Evolutionary conservation across 2,113 vertebrate genomes (phyloP), one percentile per base, ranked within the genome.

Genomic region (Nothobranchius furzeri): DNA sequence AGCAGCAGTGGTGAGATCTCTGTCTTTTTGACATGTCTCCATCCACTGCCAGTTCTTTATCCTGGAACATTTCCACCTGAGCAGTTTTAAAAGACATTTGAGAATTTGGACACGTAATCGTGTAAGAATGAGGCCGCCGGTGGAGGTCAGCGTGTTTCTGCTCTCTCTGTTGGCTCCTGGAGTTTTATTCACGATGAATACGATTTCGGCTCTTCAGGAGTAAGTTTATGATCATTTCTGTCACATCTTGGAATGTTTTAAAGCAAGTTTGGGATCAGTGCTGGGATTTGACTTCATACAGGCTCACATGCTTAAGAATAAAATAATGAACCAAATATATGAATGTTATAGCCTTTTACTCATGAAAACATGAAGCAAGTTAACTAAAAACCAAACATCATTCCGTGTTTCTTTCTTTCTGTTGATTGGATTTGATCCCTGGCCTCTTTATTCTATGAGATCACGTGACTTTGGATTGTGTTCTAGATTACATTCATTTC

Each of bases 121-220:
- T 42, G 25, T 25, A 56, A 76, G 64, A 35, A 96, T 96, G 96
- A 88, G 76, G 84, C 50, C 91, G 45, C 91, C 92, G 0, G 82
- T 84, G 7, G 86, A 89, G 68, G 77, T 91, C 15, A 82, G 88
- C 37, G 91, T 89, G 20, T 84, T 94, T 1, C 70, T 93, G 10
- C 69, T 95, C 3, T 95, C 95, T 9, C 86, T 96, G 6, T 53
- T 88, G 24, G 94, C 94, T 37, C 88, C 96, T 24, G 92, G 90
- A 1, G 46, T 95, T 60, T 90, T 94, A 65, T 94, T 92, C 46
- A 51, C 77, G 14, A 73, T 95, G 81, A 95, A 93, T 82, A 79
- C 86, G 1, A 53, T 85, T 30, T 84, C 92, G 1, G 73, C 77
- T 24, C 57, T 95, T 57, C 94, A 95, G 52, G 91, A 94, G 96